Base-by-base conservation (phyloP, 1,140 invertebrate species). In the Brachionus rubens region DNA sequence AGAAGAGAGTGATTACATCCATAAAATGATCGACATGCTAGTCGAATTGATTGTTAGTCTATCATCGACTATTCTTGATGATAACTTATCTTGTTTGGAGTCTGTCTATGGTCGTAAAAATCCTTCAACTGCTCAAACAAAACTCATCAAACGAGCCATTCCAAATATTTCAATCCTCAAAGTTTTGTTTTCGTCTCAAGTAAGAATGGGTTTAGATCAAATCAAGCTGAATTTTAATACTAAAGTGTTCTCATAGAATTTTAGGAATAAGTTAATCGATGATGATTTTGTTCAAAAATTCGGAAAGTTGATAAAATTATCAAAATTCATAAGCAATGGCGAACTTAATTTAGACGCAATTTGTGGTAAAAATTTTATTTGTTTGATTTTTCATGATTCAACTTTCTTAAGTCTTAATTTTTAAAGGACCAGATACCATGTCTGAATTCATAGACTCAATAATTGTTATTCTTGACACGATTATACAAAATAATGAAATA, bases 161-260 rank as follows among this genome's bases (percentile, higher is more conserved):
- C 82, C 83, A 3, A 76, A 81, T 26, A 77, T 83, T 48, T 75
- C 79, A 21, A 78, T 83, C 6, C 77, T 82, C 30, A 79, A 80
- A 65, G 81, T 82, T 72, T 76, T 84, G 3, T 78, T 82, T 14
- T 80, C 79, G 3, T 82, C 81, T 77, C 80, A 80, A 77, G 82
- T 82, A 78, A 36, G 30, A 59, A 19, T 48, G 47, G 76, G 3
- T 5, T 36, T 36, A 3, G 3, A 36, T 46, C 10, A 19, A 43
- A 28, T n/a, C 1, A 78, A 72, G 16, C 19, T 28, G 30, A 28
- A 5, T 14, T 48, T 19, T 50, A 40, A 67, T 26, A 33, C 59
- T 77, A 76, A 48, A 72, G 43, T 72, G 33, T 54, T 50, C 28
- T 78, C 78, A 2, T 76, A 82, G 82, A 79, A 81, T 28, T 83